Percentiles rank a stretch among this genome's conserved stretches.
Conservation (phyloP, 1,140 invertebrate species). For the Cydia pomonella region DNA sequence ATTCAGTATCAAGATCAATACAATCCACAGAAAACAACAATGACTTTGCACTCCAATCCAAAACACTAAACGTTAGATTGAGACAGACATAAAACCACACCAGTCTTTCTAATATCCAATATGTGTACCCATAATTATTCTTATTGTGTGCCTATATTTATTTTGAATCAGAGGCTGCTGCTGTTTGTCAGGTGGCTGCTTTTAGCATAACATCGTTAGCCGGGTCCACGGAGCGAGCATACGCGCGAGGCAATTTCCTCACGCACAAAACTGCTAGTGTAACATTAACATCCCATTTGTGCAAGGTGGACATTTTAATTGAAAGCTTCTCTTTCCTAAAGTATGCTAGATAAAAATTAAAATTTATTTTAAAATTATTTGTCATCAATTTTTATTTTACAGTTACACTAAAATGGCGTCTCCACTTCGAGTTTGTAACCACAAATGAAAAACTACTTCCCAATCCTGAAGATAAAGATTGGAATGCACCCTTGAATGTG, state of each 20-base stretch:
- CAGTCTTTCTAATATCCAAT: too few relatives aligned
- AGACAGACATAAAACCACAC: background rate
- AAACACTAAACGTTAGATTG: background rate
- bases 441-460: conserved; percentile 81
- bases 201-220: too few relatives aligned
- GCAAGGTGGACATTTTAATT: too few relatives aligned
- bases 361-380: conserved; percentile 32
- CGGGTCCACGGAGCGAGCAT: too few relatives aligned
- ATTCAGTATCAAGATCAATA: background rate
- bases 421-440: conserved; percentile 99
- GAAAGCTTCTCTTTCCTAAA: too few relatives aligned
- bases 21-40: background rate
- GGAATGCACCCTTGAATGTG: conserved; percentile 91
- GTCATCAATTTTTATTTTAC: conserved; percentile 69
- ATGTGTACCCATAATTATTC: too few relatives aligned
- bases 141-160: too few relatives aligned
- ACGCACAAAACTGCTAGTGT: too few relatives aligned
- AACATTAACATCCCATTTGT: too few relatives aligned
- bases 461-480: conserved; percentile 80
- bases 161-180: too few relatives aligned
- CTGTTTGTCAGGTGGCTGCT: too few relatives aligned
- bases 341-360: background rate
- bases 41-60: background rate
- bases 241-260: too few relatives aligned
- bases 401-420: conserved; percentile 93